Evolutionary conservation across 2,888 invertebrate genomes (phyloP).

Genomic region (Coecobrya sp.): DNA sequence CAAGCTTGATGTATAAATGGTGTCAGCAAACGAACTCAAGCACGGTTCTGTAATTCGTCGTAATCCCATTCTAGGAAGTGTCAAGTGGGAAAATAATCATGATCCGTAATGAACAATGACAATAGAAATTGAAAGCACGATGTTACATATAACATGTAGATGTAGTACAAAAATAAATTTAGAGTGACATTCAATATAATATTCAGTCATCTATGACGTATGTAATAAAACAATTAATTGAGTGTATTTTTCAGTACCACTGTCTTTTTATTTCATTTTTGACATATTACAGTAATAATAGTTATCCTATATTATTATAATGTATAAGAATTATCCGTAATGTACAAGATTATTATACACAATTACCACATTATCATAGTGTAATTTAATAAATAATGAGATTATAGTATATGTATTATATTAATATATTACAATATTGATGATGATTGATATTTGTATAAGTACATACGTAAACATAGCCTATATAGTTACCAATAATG

Average conservation of each 20-base stretch:
- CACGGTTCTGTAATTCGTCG: not conserved
- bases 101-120: not conserved
- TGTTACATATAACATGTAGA: not conserved
- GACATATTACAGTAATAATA: conserved; percentile 55
- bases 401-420: conserved; percentile 33
- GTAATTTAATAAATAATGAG: conserved; percentile 45
- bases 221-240: not conserved
- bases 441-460: conserved; percentile 51
- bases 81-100: not conserved
- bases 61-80: conserved; percentile 35
- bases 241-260: conserved; percentile 78
- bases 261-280: conserved; percentile 84
- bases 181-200: not conserved
- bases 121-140: not conserved
- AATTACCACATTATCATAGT: conserved; percentile 25
- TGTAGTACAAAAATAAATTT: conserved; percentile 40
- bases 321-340: conserved; percentile 61
- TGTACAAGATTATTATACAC: conserved; percentile 69
- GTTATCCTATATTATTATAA: not conserved
- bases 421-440: conserved; percentile 47
- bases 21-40: not conserved
- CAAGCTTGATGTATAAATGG: not conserved
- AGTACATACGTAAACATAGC: not conserved
- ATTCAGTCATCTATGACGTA: not conserved
- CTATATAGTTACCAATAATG: not conserved